A percentile compares a stretch with the other conserved stretches of the same genome.
Conservation (phyloP, 1,140 invertebrate genomes). For the Lysiphlebus fabarum region DNA sequence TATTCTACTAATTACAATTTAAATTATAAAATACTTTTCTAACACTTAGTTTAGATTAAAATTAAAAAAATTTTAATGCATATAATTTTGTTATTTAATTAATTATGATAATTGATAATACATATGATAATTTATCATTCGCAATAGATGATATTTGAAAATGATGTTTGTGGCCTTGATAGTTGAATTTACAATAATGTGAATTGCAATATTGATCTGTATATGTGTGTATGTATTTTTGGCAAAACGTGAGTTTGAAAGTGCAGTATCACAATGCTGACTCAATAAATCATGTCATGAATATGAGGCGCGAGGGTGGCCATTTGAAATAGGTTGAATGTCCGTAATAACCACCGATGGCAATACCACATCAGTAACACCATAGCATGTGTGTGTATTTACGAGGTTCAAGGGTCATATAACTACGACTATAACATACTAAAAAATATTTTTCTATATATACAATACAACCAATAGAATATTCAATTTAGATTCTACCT, state of each 20-base stretch:
- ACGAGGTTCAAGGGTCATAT: conserved; percentile 1
- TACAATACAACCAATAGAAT: conserved; percentile 8
- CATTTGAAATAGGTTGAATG: conserved; percentile 36
- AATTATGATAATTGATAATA: too few species aligned
- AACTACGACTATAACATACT: background rate
- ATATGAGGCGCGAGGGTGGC: conserved; percentile 30
- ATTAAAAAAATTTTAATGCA: too few species aligned
- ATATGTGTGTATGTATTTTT: background rate
- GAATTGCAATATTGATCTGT: too few species aligned
- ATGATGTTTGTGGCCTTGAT: too few species aligned
- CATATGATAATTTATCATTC: too few species aligned
- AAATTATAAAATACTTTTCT: too few species aligned
- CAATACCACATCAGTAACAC: conserved; percentile 29
- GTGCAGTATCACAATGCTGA: conserved; percentile 26
- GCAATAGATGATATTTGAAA: too few species aligned
- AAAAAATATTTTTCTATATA: background rate
- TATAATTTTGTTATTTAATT: too few species aligned
- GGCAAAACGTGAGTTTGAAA: background rate
- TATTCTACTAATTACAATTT: too few species aligned
- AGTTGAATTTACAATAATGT: too few species aligned
- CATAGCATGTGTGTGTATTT: conserved; percentile 2
- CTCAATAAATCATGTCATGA: conserved; percentile 34
- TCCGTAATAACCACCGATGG: conserved; percentile 30
- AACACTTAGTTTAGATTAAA: too few species aligned
- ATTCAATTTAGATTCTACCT: background rate